Evolutionary conservation across 2,113 vertebrate genomes (phyloP).

Genomic region (Pelusios castaneus): DNA sequence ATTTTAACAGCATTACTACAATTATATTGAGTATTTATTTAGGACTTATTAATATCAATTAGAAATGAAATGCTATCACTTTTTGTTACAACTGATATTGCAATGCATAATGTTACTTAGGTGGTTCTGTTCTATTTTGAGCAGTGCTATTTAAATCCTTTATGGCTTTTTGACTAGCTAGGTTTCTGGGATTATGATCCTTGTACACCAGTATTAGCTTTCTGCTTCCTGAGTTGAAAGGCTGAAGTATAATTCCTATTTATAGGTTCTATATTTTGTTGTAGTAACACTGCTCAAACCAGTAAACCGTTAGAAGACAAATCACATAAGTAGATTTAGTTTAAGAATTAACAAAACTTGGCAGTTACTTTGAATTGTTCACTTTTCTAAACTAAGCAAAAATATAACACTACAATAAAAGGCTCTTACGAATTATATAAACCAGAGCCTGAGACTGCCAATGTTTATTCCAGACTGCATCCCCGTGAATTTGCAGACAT

Average conservation of each 20-base stretch:
- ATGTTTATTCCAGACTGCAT: not conserved
- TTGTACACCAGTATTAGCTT: not conserved
- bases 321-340: not conserved
- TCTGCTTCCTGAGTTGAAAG: not conserved
- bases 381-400: not conserved
- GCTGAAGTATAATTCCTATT: not conserved
- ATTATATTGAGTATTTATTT: not conserved
- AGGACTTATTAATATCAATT: not conserved
- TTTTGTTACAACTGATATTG: not conserved
- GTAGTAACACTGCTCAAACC: not conserved
- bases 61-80: conserved; percentile 14
- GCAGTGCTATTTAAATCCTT: conserved; percentile 57
- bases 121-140: conserved; percentile 66
- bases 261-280: not conserved
- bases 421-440: not conserved
- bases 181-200: conserved; percentile 19
- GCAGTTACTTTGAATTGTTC: not conserved
- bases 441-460: not conserved
- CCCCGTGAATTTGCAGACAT: not conserved
- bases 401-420: not conserved
- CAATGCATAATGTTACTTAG: not conserved
- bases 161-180: conserved; percentile 8
- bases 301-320: not conserved
- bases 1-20: not conserved
- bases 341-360: not conserved